Evolutionary conservation across 37 sponge, comb jelly and placozoan species (phyloP).

Genomic region (Mnemiopsis leidyi): DNA sequence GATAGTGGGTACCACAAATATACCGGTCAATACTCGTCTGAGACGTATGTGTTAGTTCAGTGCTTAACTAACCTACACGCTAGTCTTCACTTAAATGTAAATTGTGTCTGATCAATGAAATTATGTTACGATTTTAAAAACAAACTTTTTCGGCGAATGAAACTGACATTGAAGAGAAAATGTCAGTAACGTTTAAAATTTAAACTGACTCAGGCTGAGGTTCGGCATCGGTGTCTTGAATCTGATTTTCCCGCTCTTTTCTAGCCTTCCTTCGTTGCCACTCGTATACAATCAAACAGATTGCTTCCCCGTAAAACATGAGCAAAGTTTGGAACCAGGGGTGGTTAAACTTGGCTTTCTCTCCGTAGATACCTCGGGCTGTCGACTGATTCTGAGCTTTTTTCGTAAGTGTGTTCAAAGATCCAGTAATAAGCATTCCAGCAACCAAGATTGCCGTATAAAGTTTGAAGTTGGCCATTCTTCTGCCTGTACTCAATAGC

Average conservation of each 20-base stretch:
- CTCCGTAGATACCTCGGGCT: constrained; percentile 19
- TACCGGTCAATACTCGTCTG: constrained; percentile 54
- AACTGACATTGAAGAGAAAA: background rate
- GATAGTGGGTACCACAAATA: constrained; percentile 65
- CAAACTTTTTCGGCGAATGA: background rate
- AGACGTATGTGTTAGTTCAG: too few relatives aligned
- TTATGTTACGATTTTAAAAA: too few relatives aligned
- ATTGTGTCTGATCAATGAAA: too few relatives aligned
- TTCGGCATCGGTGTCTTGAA: background rate
- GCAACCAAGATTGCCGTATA: constrained; percentile 20
- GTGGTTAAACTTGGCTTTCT: constrained; percentile 61
- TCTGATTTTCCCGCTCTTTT: constrained; percentile 19
- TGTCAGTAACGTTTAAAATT: too few relatives aligned
- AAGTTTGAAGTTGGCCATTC: background rate
- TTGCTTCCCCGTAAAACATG: constrained; percentile 67
- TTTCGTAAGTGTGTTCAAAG: constrained; percentile 66
- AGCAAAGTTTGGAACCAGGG: constrained; percentile 69
- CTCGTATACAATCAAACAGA: constrained; percentile 67
- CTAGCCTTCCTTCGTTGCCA: constrained; percentile 20
- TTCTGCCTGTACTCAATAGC: too few relatives aligned
- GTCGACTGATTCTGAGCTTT: constrained; percentile 66
- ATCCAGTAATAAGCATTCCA: constrained; percentile 67
- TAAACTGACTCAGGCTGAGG: background rate
- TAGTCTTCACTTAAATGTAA: too few relatives aligned
- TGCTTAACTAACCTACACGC: too few relatives aligned